Conservation (phyloP, 2,797 vertebrate species). For the Mallotus villosus region DNA sequence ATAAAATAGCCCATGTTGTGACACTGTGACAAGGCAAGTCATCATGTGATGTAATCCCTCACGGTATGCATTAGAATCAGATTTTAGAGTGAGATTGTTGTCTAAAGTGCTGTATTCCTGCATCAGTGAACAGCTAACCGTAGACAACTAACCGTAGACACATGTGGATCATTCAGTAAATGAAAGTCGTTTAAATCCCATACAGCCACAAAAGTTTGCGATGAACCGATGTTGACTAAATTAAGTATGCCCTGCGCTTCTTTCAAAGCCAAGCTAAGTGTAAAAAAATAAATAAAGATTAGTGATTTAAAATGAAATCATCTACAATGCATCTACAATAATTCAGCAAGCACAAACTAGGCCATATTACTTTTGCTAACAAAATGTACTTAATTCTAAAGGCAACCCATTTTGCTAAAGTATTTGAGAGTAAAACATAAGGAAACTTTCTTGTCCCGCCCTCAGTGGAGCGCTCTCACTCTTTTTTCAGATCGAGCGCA, state of each 20-base stretch:
- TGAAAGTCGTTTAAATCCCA: too few relatives aligned
- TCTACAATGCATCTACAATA: background rate
- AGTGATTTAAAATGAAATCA: too few relatives aligned
- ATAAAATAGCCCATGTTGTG: background rate
- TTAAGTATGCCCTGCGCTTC: too few relatives aligned
- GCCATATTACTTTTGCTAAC: background rate
- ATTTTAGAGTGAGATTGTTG: background rate
- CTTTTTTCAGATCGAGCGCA: constrained; percentile 37
- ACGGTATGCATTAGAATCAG: background rate
- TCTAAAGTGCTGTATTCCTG: background rate
- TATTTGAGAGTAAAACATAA: constrained; percentile 39
- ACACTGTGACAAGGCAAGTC: background rate
- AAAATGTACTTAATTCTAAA: constrained; percentile 20
- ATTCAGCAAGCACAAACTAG: background rate
- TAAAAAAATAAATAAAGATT: too few relatives aligned
- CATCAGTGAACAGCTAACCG: background rate
- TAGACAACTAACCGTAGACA: too few relatives aligned
- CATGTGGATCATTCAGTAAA: too few relatives aligned
- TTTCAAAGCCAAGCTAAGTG: too few relatives aligned
- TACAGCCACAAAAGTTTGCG: too few relatives aligned
- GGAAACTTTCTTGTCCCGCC: constrained; percentile 12
- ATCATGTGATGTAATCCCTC: background rate
- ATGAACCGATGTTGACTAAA: too few relatives aligned
- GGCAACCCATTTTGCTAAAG: constrained; percentile 26
- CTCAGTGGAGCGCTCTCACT: constrained; percentile 28